A percentile compares a stretch with the other conserved stretches of the same genome.
phyloP scores from a whole-genome alignment of 2,113 vertebrate genomes.

The Empidonax traillii region DNA sequence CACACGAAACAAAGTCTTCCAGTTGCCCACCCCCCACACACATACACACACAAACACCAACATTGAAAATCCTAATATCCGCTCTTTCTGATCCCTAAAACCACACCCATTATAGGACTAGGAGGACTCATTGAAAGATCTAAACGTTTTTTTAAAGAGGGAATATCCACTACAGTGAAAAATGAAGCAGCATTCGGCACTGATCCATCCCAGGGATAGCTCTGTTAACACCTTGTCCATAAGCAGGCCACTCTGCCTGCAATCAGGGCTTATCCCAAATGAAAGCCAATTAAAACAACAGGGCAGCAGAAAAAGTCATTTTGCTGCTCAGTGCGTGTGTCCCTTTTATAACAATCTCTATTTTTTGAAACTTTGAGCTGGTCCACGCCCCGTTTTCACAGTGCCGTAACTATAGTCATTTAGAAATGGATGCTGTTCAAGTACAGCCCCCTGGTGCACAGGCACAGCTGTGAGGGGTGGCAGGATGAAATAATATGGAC shows the following conservation, averaged over 20 bases:
- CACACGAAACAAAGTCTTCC: not conserved
- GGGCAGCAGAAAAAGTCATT: not conserved
- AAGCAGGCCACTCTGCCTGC: slow-evolving; percentile 1
- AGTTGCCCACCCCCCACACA: fast-evolving
- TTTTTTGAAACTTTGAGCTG: slow-evolving; percentile 51
- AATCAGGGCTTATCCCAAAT: not conserved
- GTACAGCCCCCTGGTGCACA: slow-evolving; percentile 60
- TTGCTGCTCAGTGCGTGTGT: not conserved
- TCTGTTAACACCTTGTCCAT: not conserved
- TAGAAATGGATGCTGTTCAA: slow-evolving; percentile 58
- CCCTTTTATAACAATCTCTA: not conserved
- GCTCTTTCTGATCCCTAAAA: not conserved
- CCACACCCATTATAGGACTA: not conserved
- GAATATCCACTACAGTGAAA: not conserved
- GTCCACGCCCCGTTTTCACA: slow-evolving; percentile 2
- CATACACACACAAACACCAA: too few relatives aligned
- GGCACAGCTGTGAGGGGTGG: slow-evolving; percentile 58
- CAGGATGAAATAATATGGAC: slow-evolving; percentile 48
- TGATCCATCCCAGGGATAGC: not conserved
- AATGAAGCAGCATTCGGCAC: not conserved
- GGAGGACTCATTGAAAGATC: not conserved
- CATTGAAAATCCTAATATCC: not conserved
- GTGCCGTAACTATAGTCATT: not conserved
- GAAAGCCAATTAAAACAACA: slow-evolving; percentile 9
- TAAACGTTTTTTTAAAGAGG: not conserved